Conservation (phyloP, 2,113 vertebrate genomes). For the Cyprinodon brontotheroides region DNA sequence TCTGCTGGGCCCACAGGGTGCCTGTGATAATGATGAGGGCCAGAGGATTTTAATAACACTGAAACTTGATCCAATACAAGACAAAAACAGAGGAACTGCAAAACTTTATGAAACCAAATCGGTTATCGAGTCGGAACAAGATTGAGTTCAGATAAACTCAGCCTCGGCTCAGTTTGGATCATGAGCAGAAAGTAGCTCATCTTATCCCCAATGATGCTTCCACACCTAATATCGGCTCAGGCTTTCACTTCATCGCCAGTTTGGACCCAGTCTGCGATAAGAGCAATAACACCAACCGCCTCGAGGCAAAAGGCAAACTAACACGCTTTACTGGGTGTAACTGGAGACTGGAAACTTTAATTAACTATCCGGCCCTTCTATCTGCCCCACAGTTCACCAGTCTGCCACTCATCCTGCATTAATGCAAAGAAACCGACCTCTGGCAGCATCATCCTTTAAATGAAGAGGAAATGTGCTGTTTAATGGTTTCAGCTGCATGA, state of each 20-base stretch:
- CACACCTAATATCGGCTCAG: not conserved
- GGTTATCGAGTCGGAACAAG: not conserved
- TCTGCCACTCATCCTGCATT: no score
- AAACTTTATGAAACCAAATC: not conserved
- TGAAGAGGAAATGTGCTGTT: not conserved
- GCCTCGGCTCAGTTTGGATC: no score
- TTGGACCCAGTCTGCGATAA: no score
- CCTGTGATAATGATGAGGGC: conserved; percentile 17
- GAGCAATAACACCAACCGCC: not conserved
- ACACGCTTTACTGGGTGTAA: not conserved
- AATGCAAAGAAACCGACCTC: not conserved
- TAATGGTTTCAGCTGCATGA: not conserved
- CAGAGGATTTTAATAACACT: not conserved
- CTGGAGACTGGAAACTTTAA: not conserved
- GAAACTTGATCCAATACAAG: not conserved
- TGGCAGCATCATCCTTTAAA: not conserved
- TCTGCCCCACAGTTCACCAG: no score
- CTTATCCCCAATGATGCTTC: no score
- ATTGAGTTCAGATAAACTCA: not conserved
- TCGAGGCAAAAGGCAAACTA: not conserved
- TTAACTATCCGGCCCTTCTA: not conserved
- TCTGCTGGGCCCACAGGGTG: conserved; percentile 33
- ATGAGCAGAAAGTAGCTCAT: no score
- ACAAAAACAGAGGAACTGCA: not conserved
- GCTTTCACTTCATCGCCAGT: no score